A percentile compares a stretch with the other conserved stretches of the same genome.
Evolutionary conservation across 2,888 invertebrate species (phyloP).

Genomic region (Anorthoa munda): DNA sequence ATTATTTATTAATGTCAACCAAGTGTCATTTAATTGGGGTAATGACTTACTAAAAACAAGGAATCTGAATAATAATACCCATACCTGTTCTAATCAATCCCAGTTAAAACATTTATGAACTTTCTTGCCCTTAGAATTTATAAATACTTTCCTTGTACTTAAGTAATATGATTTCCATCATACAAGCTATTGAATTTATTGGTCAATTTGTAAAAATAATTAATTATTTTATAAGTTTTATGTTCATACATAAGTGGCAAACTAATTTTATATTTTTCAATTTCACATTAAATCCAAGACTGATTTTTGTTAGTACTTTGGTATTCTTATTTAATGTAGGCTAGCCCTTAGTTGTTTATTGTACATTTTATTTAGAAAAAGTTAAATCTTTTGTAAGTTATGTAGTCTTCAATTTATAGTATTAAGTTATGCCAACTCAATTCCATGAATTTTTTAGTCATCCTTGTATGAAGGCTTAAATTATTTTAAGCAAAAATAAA

Average conservation of each 20-base stretch:
- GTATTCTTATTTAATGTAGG: slow-evolving; percentile 60
- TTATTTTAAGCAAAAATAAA: slow-evolving; percentile 19
- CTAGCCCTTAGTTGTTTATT: slow-evolving; percentile 45
- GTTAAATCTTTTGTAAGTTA: slow-evolving; percentile 27
- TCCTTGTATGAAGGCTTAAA: slow-evolving; percentile 4
- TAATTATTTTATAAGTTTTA: slow-evolving; percentile 29
- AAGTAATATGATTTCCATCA: slow-evolving; percentile 37
- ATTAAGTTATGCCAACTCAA: slow-evolving; percentile 25
- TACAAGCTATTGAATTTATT: slow-evolving; percentile 53
- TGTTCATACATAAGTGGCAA: slow-evolving; percentile 32
- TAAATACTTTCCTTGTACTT: slow-evolving; percentile 34
- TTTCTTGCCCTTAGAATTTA: slow-evolving; percentile 28
- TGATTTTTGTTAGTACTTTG: slow-evolving; percentile 74
- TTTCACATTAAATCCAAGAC: slow-evolving; percentile 71
- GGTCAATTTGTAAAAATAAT: slow-evolving; percentile 60
- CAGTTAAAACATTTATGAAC: slow-evolving; percentile 25
- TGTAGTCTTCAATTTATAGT: slow-evolving; percentile 23
- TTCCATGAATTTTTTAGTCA: slow-evolving; percentile 12
- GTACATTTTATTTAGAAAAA: slow-evolving; percentile 40
- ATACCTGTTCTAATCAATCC: slow-evolving; percentile 13
- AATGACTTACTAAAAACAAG: slow-evolving; percentile 2
- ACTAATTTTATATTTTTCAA: slow-evolving; percentile 42
- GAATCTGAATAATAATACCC: not conserved
- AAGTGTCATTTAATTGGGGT: slow-evolving; percentile 42
- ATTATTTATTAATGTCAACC: slow-evolving; percentile 43